A percentile compares a stretch with the other conserved stretches of the same genome.
Evolutionary conservation across 2,888 invertebrate genomes (phyloP).

Genomic region (Actias luna): DNA sequence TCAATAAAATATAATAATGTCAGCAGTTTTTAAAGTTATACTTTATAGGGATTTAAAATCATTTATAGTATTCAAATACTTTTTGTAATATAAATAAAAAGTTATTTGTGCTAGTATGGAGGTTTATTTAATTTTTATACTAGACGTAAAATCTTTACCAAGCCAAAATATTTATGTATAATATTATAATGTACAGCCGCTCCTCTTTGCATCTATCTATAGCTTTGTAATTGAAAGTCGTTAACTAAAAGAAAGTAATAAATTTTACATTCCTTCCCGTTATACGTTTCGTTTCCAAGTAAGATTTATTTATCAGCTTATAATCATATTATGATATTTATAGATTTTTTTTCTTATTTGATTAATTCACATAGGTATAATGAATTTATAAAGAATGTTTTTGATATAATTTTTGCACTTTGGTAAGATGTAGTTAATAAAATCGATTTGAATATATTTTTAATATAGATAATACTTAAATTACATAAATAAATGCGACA

Average conservation of each 20-base stretch:
- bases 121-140: not conserved
- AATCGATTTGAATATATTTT: not conserved
- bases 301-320: conserved; percentile 53
- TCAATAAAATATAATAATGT: not conserved
- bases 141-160: not conserved
- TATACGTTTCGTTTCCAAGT: conserved; percentile 54
- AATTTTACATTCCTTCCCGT: conserved; percentile 65
- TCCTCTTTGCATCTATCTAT: conserved; percentile 40
- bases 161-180: conserved; percentile 14
- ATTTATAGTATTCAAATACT: not conserved
- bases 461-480: not conserved
- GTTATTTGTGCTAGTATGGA: not conserved
- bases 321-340: conserved; percentile 35
- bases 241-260: conserved; percentile 68
- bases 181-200: conserved; percentile 6
- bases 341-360: not conserved
- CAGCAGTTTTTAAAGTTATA: not conserved
- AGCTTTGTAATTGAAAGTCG: conserved; percentile 62
- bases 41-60: not conserved
- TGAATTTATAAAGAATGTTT: not conserved
- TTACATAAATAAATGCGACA: too few species aligned
- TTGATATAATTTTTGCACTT: not conserved
- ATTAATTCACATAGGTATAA: not conserved
- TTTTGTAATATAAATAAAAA: conserved; percentile 1
- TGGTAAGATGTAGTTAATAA: not conserved